Base-by-base conservation (phyloP, 2,113 vertebrate species). In the Puma concolor region DNA sequence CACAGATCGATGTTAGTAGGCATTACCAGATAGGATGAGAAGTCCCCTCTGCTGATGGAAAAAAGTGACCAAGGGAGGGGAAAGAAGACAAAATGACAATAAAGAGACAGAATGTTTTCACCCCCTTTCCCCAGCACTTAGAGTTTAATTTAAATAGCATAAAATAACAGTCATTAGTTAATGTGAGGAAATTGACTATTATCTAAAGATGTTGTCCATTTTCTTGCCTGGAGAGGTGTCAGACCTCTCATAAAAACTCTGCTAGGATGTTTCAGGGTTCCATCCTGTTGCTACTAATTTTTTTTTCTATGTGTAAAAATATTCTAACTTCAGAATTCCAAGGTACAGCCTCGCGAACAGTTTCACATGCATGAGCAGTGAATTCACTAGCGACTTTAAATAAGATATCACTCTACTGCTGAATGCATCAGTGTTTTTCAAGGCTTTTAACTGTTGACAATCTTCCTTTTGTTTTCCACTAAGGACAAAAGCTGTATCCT, bases 401-500 rank as follows among this genome's bases (percentile, higher is more conserved):
- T 83, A 88, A 84, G 63, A 38, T 27, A 38, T 57, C 41, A 48
- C 7, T 33, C 19, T 80, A 33, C 4, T 27, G 25, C 85, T 80
- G 21, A 94, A 11, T 74, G 79, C 95, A 94, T 98, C 94, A 54
- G 29, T 21, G 52, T 96, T 98, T 94, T 95, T 0, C 72, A 44
- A 44, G 44, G 44, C 44, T 44, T 44, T 44, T 9, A 44, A 44
- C 44, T 44, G 44, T 9, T 44, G 9, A 44, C 44, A 44, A 44
- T 44, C 44, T 44, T 44, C 44, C 44, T 44, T 44, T 44, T 44
- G 44, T 44, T 44, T 44, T 44, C 44, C 44, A 44, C 90, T 84
- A 97, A 98, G 88, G 95, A 82, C 71, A 93, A 98, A 52, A 96
- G 97, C 97, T 98, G 76, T 97, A 87, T 95, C 98, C 95, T 95